A percentile compares a stretch with the other conserved stretches of the same genome.
Conservation (phyloP, 35 echinoderm and acorn worm species). For the Nesometra sesokonis region DNA sequence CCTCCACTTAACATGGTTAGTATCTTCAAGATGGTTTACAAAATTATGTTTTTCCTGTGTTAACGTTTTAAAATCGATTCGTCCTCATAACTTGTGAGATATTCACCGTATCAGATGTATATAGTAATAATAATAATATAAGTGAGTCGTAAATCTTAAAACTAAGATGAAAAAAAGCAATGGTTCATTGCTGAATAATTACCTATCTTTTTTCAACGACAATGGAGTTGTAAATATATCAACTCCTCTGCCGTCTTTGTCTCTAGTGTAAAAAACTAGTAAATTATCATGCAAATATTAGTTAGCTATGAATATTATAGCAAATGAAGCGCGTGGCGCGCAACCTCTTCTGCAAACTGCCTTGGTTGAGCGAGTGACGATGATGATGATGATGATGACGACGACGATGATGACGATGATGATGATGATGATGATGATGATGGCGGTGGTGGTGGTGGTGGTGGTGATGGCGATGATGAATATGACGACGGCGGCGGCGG, state of each 20-base stretch:
- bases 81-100: no score
- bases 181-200: background rate
- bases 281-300: background rate
- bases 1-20: no score
- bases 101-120: background rate
- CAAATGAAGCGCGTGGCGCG: background rate
- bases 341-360: background rate
- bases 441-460: background rate
- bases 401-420: background rate
- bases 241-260: background rate
- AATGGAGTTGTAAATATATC: background rate
- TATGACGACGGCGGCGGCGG: no score
- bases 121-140: background rate
- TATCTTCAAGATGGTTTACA: no score
- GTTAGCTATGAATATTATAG: background rate
- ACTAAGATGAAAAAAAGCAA: background rate
- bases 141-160: background rate
- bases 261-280: background rate
- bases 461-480: background rate
- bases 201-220: background rate
- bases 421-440: background rate
- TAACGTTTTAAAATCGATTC: no score
- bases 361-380: background rate
- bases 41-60: no score
- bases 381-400: background rate